Base-by-base conservation (phyloP, 2,888 invertebrate species). In the Drymonia ruficornis region DNA sequence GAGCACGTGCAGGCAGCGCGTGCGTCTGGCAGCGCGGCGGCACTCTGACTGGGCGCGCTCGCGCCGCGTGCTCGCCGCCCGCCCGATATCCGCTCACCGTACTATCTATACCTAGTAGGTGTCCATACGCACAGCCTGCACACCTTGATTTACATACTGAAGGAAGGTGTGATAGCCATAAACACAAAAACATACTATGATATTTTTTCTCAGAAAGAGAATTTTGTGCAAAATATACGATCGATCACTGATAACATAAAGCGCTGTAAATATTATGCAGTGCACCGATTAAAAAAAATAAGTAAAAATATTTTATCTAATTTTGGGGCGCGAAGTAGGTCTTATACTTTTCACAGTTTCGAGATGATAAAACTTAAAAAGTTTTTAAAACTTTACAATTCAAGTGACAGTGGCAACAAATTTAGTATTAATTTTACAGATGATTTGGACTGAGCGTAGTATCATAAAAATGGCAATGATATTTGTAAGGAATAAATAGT, bases 11-110 rank as follows among this genome's bases (percentile, higher is more conserved):
- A 84, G 74, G 77, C 80, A 78, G 87, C 86, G 91, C 91, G 91
- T 91, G 92, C 89, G 91, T 87, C 89, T 89, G 76, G 76, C 74
- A 73, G 89, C 91, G 92, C 92, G 92, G 91, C 92, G 91, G 91
- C 92, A 91, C 89, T 91, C 88, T 87, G 92, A 92, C 92, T 91
- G 92, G 92, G 78, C 90, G 91, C 89, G 91, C 89, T 85, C 84
- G 85, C 82, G 84, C 87, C 84, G 87, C 88, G 87, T 86, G 83
- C 83, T 75, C 80, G 78, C 83, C 83, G 86, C 84, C 84, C 84
- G 88, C 83, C 84, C 88, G 87, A 83, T 87, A 84, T 84, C 86
- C 89, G 83, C 86, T 87, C 87, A 83, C 87, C 81, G 78, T 73
- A 72, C 81, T 87, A 86, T 86, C 87, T 87, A 86, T 83, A 85